Conservation (phyloP, 2,888 invertebrate genomes). For the Nebria brevicollis region DNA sequence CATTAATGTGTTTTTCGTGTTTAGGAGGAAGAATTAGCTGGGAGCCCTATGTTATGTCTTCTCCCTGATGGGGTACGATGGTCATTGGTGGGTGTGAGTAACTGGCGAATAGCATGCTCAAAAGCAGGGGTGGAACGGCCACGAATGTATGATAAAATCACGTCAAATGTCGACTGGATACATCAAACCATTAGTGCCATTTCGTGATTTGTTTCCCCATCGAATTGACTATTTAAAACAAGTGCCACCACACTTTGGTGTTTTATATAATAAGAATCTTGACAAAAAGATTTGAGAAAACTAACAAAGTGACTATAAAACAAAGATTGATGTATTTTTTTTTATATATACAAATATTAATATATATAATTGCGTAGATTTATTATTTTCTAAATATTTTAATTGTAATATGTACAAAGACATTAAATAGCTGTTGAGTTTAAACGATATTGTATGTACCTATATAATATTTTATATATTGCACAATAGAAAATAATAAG, state of each 20-base stretch:
- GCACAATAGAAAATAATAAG: too few relatives aligned
- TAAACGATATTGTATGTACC: neutral
- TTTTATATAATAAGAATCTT: conserved; percentile 44
- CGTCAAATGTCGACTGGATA: conserved; percentile 88
- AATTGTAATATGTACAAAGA: conserved; percentile 26
- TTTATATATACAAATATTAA: neutral
- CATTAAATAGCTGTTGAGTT: conserved; percentile 38
- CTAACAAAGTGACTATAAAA: conserved; percentile 14
- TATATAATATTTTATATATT: too few relatives aligned
- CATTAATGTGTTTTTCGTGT: conserved; percentile 40
- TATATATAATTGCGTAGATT: neutral
- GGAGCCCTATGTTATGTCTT: conserved; percentile 86
- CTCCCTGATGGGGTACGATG: conserved; percentile 77
- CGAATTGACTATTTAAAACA: neutral
- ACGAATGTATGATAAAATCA: conserved; percentile 83
- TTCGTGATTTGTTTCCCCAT: conserved; percentile 47
- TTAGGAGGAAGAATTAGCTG: conserved; percentile 89
- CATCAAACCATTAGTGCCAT: conserved; percentile 73
- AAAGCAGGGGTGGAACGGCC: conserved; percentile 81
- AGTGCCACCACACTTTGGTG: conserved; percentile 37
- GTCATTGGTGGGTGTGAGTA: conserved; percentile 83
- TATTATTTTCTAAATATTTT: neutral
- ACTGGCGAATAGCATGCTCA: conserved; percentile 87
- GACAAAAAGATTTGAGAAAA: conserved; percentile 34
- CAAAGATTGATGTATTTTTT: conserved; percentile 13